These are phyloP conservation scores for Diadromus collaris DNA, from an alignment of 2,888 invertebrate genomes.

Conservation along the genomic window DNA sequence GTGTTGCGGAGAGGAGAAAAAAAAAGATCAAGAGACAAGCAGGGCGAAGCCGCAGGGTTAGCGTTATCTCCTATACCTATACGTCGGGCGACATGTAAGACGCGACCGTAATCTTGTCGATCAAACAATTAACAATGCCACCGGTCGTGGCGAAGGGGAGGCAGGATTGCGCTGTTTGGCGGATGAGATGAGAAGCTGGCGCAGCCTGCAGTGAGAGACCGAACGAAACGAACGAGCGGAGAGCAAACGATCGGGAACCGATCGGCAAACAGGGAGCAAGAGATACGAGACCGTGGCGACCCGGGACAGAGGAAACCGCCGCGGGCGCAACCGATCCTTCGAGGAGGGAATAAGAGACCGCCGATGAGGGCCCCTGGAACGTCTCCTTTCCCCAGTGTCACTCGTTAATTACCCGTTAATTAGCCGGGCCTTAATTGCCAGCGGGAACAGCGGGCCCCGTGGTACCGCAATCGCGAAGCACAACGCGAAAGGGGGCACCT, in stretches of 20 bases:
- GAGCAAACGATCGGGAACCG: slow-evolving; percentile 53
- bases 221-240: slow-evolving; percentile 23
- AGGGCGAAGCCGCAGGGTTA: slow-evolving; percentile 24
- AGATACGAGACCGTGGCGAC: slow-evolving; percentile 60
- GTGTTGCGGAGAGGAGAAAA: slow-evolving; percentile 32
- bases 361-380: slow-evolving; percentile 60
- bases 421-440: slow-evolving; percentile 78
- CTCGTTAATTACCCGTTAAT: slow-evolving; percentile 79
- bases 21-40: slow-evolving; percentile 19
- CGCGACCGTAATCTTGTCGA: slow-evolving; percentile 79
- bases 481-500: background rate
- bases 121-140: slow-evolving; percentile 80
- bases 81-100: slow-evolving; percentile 77
- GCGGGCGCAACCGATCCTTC: slow-evolving; percentile 54
- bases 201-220: slow-evolving; percentile 53
- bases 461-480: slow-evolving; percentile 10
- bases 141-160: slow-evolving; percentile 57
- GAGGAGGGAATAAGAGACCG: slow-evolving; percentile 53
- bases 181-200: slow-evolving; percentile 63
- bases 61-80: slow-evolving; percentile 32
- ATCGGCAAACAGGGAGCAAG: slow-evolving; percentile 60
- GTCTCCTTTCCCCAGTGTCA: slow-evolving; percentile 78
- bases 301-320: slow-evolving; percentile 69
- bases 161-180: slow-evolving; percentile 53
- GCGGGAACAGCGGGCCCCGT: slow-evolving; percentile 53